Conservation (phyloP, 37 sponge, comb jelly and placozoan genomes). For the Lycopodina hypogea region DNA sequence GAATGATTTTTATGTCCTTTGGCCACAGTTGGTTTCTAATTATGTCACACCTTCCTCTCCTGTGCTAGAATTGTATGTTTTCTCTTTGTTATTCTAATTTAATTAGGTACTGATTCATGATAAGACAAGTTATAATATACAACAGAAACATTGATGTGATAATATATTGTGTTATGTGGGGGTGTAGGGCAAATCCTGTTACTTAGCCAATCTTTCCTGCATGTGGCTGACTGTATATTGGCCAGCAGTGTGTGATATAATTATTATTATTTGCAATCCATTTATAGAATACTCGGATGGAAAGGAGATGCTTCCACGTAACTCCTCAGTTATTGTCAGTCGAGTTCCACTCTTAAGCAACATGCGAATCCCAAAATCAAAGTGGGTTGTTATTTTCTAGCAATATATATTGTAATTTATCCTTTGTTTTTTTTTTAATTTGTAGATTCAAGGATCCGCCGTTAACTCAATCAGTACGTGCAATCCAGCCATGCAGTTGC, state of each 20-base stretch:
- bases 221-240: too few relatives aligned
- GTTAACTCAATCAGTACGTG: slow-evolving; percentile 56
- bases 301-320: slow-evolving; percentile 74
- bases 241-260: not conserved
- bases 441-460: slow-evolving; percentile 48
- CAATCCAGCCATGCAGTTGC: slow-evolving; percentile 19
- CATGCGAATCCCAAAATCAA: slow-evolving; percentile 38
- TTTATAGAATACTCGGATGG: slow-evolving; percentile 70
- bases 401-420: not conserved
- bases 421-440: not conserved
- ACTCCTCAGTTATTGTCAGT: slow-evolving; percentile 69
- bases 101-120: too few relatives aligned
- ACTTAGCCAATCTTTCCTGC: too few relatives aligned
- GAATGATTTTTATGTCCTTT: not conserved
- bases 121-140: too few relatives aligned
- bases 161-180: too few relatives aligned
- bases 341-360: slow-evolving; percentile 56
- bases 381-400: slow-evolving; percentile 30
- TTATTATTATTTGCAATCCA: not conserved
- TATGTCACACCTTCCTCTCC: too few relatives aligned
- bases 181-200: too few relatives aligned
- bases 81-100: too few relatives aligned
- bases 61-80: too few relatives aligned
- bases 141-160: too few relatives aligned
- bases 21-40: too few relatives aligned